These are phyloP conservation scores for Allochrocebus solatus DNA, from an alignment of 2,797 vertebrate genomes.

Conservation along the genomic window DNA sequence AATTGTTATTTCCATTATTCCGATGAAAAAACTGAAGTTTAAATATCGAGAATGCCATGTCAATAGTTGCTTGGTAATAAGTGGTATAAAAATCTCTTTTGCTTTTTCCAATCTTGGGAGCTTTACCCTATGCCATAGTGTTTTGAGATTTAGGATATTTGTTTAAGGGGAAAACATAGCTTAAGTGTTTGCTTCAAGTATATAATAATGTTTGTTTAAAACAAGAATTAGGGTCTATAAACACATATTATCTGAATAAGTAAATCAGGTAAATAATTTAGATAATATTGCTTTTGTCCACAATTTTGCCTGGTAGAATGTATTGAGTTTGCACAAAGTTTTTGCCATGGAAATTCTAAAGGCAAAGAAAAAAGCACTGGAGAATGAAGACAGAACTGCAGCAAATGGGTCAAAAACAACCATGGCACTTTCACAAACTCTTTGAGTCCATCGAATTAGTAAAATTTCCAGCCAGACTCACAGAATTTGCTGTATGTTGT, in stretches of 20 bases:
- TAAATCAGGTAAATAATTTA: background rate
- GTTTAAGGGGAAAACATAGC: background rate
- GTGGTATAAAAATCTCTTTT: background rate
- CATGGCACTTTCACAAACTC: background rate
- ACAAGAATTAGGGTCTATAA: background rate
- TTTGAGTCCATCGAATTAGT: background rate
- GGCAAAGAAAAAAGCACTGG: background rate
- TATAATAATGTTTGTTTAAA: background rate
- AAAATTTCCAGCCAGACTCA: background rate
- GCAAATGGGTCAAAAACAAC: background rate
- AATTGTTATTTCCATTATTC: conserved; percentile 25
- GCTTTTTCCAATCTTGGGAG: background rate
- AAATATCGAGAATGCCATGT: background rate
- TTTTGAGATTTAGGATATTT: conserved; percentile 32
- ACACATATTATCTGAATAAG: background rate
- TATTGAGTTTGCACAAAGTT: background rate
- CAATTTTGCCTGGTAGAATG: background rate
- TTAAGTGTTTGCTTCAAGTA: conserved; percentile 3
- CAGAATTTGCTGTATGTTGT: background rate
- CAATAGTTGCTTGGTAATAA: background rate
- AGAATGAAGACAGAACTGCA: background rate
- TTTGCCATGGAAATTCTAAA: background rate
- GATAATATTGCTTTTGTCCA: background rate
- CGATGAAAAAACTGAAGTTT: background rate
- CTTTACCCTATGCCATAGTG: background rate